Evolutionary conservation across 2,797 vertebrate genomes (phyloP), one percentile per base, ranked within the genome.

Genomic region (Acanthurus tractus): DNA sequence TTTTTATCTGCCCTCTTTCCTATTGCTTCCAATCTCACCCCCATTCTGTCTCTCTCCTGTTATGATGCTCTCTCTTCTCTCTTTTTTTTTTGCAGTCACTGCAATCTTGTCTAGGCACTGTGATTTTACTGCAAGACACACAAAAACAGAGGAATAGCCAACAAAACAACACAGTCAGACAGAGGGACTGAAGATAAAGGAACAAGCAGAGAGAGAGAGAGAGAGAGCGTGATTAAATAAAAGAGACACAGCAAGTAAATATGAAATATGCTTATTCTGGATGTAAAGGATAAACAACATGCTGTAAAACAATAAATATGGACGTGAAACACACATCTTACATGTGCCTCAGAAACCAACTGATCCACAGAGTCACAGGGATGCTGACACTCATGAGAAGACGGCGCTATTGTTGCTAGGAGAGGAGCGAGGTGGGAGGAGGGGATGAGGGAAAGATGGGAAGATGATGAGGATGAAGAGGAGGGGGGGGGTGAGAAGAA

Each of bases 41-140:
- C 68, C 71, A 88, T 88, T 92, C 83, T 86, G 84, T 92, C 85
- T 83, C 48, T 74, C 56, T 74, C 46, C 55, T 52, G 63, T 77
- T 63, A 57, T 64, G 23, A 59, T 79, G 49, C 63, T 76, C 36
- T 84, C 25, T 75, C 15, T 23, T 9, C 29, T 46, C 48, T 20
- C 7, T 48, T 75, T 84, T 82, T 40, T 45, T 81, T 85, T 88
- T 84, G 82, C 78, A 83, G 57, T 50, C 56, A 61, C 67, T 74
- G 81, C 82, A 78, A 74, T 86, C 65, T 74, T 81, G 75, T 79
- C 76, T 79, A 79, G 77, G 48, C 52, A 18, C 49, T 83, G 45
- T 66, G 74, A 73, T 75, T 86, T 78, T 73, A 71, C 75, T 81
- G 81, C 76, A 61, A 81, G 58, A 74, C 40, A 52, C 20, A 76